Conservation (phyloP, 2,797 vertebrate genomes). For the Phoeniculus purpureus region DNA sequence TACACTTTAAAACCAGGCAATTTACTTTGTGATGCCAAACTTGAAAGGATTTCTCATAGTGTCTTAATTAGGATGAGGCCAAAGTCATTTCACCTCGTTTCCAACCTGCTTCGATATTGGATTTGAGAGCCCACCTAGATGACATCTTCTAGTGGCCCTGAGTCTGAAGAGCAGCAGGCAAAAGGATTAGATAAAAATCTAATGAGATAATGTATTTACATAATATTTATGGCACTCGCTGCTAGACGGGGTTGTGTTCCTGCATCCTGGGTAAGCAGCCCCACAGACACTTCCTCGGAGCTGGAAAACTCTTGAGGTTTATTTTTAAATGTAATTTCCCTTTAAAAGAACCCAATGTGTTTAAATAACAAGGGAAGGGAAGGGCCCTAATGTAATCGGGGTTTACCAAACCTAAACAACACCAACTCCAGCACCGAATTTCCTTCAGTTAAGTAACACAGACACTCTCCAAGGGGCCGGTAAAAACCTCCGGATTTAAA, state of each 20-base stretch:
- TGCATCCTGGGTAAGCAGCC: neutral
- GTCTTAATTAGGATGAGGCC: constrained; percentile 32
- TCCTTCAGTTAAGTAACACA: neutral
- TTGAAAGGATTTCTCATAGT: neutral
- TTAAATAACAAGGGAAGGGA: constrained; percentile 17
- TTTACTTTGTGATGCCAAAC: neutral
- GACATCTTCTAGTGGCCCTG: neutral
- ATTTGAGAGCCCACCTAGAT: constrained; percentile 3
- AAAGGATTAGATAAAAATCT: constrained; percentile 16
- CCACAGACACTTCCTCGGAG: neutral
- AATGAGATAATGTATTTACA: constrained; percentile 54
- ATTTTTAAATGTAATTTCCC: constrained; percentile 36
- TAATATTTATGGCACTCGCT: constrained; percentile 39
- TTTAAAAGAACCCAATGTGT: constrained; percentile 26
- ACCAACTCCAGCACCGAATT: neutral
- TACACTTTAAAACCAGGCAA: constrained; percentile 7
- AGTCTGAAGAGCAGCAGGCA: constrained; percentile 6
- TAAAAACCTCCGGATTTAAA: neutral
- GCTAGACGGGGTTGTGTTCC: neutral
- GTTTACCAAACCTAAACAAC: neutral
- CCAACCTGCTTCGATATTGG: neutral
- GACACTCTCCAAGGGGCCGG: neutral
- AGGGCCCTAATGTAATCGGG: neutral
- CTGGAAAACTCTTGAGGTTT: constrained; percentile 15
- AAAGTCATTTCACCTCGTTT: constrained; percentile 22